These are phyloP conservation scores for Pithecia hirsuta DNA, from an alignment of 2,797 vertebrate genomes.

Conservation along the genomic window DNA sequence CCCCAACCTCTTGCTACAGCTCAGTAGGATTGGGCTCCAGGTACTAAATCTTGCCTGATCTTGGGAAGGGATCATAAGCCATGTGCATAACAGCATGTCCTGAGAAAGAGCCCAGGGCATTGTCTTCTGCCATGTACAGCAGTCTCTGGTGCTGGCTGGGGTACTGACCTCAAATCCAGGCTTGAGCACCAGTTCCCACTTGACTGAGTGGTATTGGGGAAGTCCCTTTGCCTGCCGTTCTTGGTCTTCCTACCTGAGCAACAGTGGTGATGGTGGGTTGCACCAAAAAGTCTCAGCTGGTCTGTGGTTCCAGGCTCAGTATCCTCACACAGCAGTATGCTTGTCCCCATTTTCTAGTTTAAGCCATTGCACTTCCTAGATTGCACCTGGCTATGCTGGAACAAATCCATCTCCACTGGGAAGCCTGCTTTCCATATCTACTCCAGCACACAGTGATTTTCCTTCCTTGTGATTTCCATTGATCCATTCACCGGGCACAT, in stretches of 20 bases:
- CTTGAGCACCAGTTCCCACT: not conserved
- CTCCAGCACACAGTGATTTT: fast-evolving
- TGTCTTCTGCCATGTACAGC: not conserved
- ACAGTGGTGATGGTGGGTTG: too few relatives aligned
- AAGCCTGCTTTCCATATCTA: not conserved
- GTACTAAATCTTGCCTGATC: not conserved
- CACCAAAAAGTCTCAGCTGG: not conserved
- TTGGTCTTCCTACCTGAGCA: not conserved
- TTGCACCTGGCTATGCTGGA: not conserved
- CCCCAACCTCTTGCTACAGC: not conserved
- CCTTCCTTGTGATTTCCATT: not conserved
- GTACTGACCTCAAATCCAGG: not conserved
- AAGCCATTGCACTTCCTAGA: not conserved
- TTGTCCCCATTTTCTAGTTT: not conserved
- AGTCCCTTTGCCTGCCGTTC: not conserved
- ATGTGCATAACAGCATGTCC: not conserved
- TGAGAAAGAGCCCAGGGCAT: not conserved
- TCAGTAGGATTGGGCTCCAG: slow-evolving; percentile 28
- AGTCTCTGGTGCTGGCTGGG: not conserved
- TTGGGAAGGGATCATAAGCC: not conserved
- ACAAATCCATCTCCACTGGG: not conserved
- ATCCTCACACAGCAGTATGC: not conserved
- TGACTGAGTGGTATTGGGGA: not conserved
- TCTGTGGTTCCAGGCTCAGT: not conserved
- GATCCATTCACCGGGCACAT: not conserved